A percentile compares a stretch with the other conserved stretches of the same genome.
phyloP scores from a whole-genome alignment of 2,113 vertebrate genomes.

The Xyrauchen texanus region DNA sequence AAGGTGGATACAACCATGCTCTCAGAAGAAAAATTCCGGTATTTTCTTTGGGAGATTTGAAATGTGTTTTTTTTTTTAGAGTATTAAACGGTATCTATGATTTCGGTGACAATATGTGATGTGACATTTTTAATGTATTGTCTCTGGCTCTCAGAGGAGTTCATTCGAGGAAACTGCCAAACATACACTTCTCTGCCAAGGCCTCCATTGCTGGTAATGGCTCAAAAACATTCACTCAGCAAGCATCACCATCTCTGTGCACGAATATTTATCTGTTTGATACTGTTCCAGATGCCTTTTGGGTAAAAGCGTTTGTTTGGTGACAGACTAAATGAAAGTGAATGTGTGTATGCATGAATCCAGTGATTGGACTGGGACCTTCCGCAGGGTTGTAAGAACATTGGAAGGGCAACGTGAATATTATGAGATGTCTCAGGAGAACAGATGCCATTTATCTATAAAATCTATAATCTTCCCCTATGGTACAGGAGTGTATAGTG shows the following conservation, averaged over 20 bases:
- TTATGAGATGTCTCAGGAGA: slow-evolving; percentile 57
- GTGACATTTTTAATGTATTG: slow-evolving; percentile 14
- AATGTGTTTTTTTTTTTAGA: background rate
- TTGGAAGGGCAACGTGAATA: slow-evolving; percentile 35
- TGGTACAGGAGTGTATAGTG: background rate
- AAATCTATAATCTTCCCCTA: slow-evolving; percentile 55
- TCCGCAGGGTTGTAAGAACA: slow-evolving; percentile 31
- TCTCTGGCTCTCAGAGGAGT: slow-evolving; percentile 9
- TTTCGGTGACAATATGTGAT: slow-evolving; percentile 18
- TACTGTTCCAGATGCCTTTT: slow-evolving; percentile 37
- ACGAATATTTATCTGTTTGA: slow-evolving; percentile 42
- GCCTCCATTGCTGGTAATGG: too few species aligned
- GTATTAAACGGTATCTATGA: background rate
- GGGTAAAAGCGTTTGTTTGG: slow-evolving; percentile 43
- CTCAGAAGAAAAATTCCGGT: background rate
- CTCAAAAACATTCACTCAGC: background rate
- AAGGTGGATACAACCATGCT: background rate
- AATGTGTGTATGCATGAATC: too few species aligned
- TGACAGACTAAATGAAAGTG: background rate
- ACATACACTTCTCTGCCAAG: background rate
- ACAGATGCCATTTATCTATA: slow-evolving; percentile 43
- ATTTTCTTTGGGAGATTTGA: slow-evolving; percentile 11
- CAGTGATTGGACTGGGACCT: slow-evolving; percentile 31
- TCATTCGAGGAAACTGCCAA: slow-evolving; percentile 2
- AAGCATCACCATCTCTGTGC: slow-evolving; percentile 1